Evolutionary conservation across 1,140 invertebrate species (phyloP).

Genomic region (Achatina immaculata): DNA sequence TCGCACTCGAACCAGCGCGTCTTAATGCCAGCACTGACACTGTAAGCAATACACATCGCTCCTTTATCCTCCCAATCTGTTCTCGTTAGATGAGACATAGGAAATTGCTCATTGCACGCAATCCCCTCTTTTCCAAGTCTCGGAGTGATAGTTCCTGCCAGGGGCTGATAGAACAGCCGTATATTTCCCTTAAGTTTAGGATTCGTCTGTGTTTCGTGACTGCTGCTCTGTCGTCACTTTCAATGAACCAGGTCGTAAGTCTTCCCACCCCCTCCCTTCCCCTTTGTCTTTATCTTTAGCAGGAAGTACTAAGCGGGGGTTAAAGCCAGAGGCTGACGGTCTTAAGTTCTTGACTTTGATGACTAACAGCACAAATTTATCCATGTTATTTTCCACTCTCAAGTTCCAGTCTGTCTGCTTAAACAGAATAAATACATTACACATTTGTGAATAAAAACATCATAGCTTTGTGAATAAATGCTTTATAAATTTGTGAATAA

Average conservation of each 20-base stretch:
- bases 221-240: background rate
- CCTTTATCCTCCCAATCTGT: background rate
- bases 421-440: too few relatives aligned
- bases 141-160: background rate
- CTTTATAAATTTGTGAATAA: too few relatives aligned
- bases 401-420: too few relatives aligned
- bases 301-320: too few relatives aligned
- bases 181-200: background rate
- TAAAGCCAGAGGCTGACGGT: too few relatives aligned
- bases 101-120: slow-evolving; percentile 11
- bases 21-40: background rate
- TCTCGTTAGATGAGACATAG: slow-evolving; percentile 1
- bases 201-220: background rate
- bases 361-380: too few relatives aligned
- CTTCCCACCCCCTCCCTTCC: too few relatives aligned
- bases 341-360: too few relatives aligned
- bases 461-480: too few relatives aligned
- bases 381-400: too few relatives aligned
- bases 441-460: too few relatives aligned
- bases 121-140: slow-evolving; percentile 6
- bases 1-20: background rate
- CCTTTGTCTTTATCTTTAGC: too few relatives aligned
- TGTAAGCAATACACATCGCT: background rate
- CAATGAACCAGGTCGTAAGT: background rate
- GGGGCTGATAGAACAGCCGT: background rate